Conservation (phyloP, 1,140 invertebrate species). For the Solen grandis region DNA sequence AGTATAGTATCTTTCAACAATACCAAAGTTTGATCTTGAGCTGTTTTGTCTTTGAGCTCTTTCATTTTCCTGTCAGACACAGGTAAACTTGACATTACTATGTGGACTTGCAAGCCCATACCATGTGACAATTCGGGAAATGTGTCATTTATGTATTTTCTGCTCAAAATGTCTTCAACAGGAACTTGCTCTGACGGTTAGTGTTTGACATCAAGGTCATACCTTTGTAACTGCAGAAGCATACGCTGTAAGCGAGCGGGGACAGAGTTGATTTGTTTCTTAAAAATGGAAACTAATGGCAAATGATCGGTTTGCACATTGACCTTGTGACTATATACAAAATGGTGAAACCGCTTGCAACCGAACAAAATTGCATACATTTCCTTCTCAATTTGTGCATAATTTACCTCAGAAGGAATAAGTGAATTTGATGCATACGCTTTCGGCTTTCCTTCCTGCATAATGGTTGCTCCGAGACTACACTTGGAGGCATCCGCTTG, state of each 20-base stretch:
- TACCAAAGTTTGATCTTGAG: too few relatives aligned
- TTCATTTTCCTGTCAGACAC: too few relatives aligned
- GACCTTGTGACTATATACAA: too few relatives aligned
- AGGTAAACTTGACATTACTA: too few relatives aligned
- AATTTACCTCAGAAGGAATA: conserved; percentile 79
- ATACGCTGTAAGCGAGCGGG: too few relatives aligned
- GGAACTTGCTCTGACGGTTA: conserved; percentile 48
- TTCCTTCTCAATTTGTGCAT: conserved; percentile 82
- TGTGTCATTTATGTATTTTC: background rate
- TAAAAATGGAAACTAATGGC: too few relatives aligned
- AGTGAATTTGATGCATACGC: conserved; percentile 80
- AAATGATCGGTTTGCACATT: too few relatives aligned
- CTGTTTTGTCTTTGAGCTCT: too few relatives aligned
- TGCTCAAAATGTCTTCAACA: conserved; percentile 51
- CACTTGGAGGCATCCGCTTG: conserved; percentile 52
- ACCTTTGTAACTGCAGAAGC: too few relatives aligned
- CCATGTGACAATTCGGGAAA: background rate
- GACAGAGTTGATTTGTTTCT: too few relatives aligned
- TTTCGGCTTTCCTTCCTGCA: conserved; percentile 77
- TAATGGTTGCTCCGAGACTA: conserved; percentile 79
- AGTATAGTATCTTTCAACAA: conserved; percentile 4
- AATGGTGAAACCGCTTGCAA: too few relatives aligned
- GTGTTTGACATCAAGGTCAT: too few relatives aligned
- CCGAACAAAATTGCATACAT: conserved; percentile 82
- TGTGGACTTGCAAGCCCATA: conserved; percentile 3